Base-by-base conservation (phyloP, 2,113 vertebrate genomes). In the Pagrus major region DNA sequence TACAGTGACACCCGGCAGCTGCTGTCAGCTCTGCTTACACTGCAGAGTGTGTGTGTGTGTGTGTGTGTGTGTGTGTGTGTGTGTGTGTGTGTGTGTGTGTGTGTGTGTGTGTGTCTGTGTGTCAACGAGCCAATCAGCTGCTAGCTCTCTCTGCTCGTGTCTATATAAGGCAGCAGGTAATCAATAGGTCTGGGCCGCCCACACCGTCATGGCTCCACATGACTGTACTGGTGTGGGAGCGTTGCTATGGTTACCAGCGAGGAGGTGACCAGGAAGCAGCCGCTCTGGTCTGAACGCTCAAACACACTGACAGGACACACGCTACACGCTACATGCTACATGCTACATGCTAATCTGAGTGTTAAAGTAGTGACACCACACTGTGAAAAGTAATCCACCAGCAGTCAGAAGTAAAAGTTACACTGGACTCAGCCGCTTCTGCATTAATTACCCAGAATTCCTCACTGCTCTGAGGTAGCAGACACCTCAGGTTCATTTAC, bases 161-260 rank as follows among this genome's bases (percentile, higher is more conserved):
- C 75, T 41, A 68, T 69, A 77, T 59, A 68, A 77, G 75, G 75
- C 39, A 58, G 51, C 37, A 65, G 52, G 51, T 58, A 18, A 31
- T 44, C 37, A 44, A 20, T 41, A 7, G 33, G 29, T 37, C 21
- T 16, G 65, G 21, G 5, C 14, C 25, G 35, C 12, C 16, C 41
- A 20, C 16, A 10, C 41, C 3, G 25, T 46, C 31, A 9, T n/a
- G 8, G 15, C 29, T 9, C 5, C 55, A 21, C 54, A 31, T 6
- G 29, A 59, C 33, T 61, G n/a, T 3, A 29, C 54, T 58, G 20
- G 41, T 46, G 61, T 47, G 41, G 42, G 41, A 8, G 44, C 37
- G 46, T 68, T 68, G 31, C 65, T 37, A 51, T n/a, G 65, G 65
- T 51, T 37, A 51, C 46, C 46, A 21, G 25, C 5, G 25, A 65